phyloP scores from a whole-genome alignment of 2,888 invertebrate genomes.

The Ochropleura plecta region DNA sequence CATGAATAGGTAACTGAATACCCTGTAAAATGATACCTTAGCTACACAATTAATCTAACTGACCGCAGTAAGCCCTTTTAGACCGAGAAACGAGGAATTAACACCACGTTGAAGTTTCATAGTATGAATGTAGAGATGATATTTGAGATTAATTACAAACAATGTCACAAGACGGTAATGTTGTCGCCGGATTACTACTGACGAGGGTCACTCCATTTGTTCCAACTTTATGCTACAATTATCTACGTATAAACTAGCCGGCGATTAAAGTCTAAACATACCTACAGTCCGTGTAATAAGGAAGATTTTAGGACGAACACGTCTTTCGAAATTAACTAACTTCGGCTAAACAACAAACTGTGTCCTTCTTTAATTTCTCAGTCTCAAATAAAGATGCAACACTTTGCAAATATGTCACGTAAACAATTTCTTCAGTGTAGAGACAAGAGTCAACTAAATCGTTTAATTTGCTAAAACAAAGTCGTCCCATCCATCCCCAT shows the following conservation, averaged over 20 bases:
- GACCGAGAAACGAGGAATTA: slow-evolving; percentile 53
- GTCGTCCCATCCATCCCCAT: slow-evolving; percentile 10
- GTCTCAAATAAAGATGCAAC: not conserved
- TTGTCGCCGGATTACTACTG: slow-evolving; percentile 78
- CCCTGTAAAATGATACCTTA: slow-evolving; percentile 36
- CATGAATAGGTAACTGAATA: slow-evolving; percentile 33
- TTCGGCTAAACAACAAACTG: not conserved
- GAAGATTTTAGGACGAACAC: not conserved
- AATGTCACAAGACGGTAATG: slow-evolving; percentile 79
- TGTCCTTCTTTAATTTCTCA: not conserved
- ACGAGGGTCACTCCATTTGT: slow-evolving; percentile 81
- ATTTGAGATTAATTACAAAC: slow-evolving; percentile 75
- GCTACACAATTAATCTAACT: slow-evolving; percentile 57
- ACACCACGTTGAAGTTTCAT: slow-evolving; percentile 59
- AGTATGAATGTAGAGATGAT: slow-evolving; percentile 61
- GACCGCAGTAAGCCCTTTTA: slow-evolving; percentile 48
- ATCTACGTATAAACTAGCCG: slow-evolving; percentile 50
- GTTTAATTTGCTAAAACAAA: slow-evolving; percentile 21
- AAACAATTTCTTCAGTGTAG: slow-evolving; percentile 2
- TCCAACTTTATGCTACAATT: slow-evolving; percentile 68
- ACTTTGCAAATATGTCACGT: slow-evolving; percentile 12
- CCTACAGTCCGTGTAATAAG: slow-evolving; percentile 8
- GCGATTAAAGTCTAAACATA: slow-evolving; percentile 42
- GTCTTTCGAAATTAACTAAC: not conserved
- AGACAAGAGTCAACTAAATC: slow-evolving; percentile 24